Base-by-base conservation (phyloP, 2,113 vertebrate genomes). In the Xiphorhynchus elegans region DNA sequence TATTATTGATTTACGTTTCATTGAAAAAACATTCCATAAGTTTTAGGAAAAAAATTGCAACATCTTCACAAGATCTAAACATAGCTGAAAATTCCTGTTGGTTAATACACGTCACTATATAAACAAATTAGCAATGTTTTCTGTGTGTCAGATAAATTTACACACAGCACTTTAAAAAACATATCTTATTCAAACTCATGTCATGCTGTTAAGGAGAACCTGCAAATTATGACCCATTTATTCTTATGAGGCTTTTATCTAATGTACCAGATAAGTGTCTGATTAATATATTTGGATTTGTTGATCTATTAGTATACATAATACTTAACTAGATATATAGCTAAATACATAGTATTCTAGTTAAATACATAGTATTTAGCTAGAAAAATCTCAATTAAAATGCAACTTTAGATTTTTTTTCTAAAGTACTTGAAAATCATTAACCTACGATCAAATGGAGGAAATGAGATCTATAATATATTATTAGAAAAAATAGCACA, bases 401-500 rank as follows among this genome's bases (percentile, higher is more conserved):
- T 3, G 9, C 13, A 50, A 28, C 21, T 90, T 68, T 50, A 55
- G 7, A 15, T 5, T n/a, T 67, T 87, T 87, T 87, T 90, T 59
- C 56, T 60, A 2, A 59, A 47, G 3, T 69, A 42, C 10, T 63
- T 67, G 7, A 69, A 84, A 89, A 53, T 37, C 19, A 25, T 59
- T 39, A 52, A 47, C 31, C 5, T 53, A 5, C 39, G 17, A 1
- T 84, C 8, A 15, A 44, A 17, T 9, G 17, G n/a, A 8, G 10
- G 6, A 80, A 75, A 80, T 39, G 33, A n/a, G 8, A 31, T 49
- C 15, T 66, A 49, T 6, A 33, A 5, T 15, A 39, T 11, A 11
- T 17, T 47, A 42, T 21, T 44, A 31, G 39, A 80, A 50, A 46
- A 6, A 68, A 52, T 0, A 16, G 2, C 83, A 14, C 0, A 0